Conservation (phyloP, 2,888 invertebrate species). For the Pterobdella sp. region DNA sequence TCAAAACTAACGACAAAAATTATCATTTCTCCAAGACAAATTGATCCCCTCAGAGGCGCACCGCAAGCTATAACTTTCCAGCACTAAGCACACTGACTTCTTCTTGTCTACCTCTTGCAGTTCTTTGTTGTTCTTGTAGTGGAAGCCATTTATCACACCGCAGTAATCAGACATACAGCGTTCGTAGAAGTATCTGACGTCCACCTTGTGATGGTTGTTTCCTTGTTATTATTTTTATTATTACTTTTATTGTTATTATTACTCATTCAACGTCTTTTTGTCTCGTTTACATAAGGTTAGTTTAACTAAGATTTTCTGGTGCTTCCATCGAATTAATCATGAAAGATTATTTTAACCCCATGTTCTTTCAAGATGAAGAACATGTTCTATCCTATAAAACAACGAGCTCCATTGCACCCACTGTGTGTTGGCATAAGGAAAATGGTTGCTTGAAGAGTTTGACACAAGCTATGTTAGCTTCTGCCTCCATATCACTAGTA, state of each 20-base stretch:
- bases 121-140: slow-evolving; percentile 7
- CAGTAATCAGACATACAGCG: slow-evolving; percentile 72
- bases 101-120: slow-evolving; percentile 45
- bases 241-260: background rate
- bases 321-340: too few species aligned
- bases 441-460: slow-evolving; percentile 27
- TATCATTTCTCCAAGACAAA: slow-evolving; percentile 67
- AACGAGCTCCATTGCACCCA: slow-evolving; percentile 17
- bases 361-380: too few species aligned
- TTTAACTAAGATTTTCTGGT: too few species aligned
- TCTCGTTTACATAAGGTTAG: too few species aligned
- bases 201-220: slow-evolving; percentile 28
- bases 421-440: slow-evolving; percentile 28
- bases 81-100: slow-evolving; percentile 58
- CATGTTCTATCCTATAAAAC: too few species aligned
- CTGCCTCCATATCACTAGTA: slow-evolving; percentile 21
- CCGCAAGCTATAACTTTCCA: slow-evolving; percentile 67
- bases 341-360: too few species aligned
- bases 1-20: slow-evolving; percentile 68
- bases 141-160: slow-evolving; percentile 40
- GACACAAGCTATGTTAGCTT: slow-evolving; percentile 23
- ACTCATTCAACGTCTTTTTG: background rate
- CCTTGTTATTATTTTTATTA: background rate
- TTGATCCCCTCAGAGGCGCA: slow-evolving; percentile 56
- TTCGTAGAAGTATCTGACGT: slow-evolving; percentile 33